Base-by-base conservation (phyloP, 2,888 invertebrate genomes). In the Adineta ricciae region DNA sequence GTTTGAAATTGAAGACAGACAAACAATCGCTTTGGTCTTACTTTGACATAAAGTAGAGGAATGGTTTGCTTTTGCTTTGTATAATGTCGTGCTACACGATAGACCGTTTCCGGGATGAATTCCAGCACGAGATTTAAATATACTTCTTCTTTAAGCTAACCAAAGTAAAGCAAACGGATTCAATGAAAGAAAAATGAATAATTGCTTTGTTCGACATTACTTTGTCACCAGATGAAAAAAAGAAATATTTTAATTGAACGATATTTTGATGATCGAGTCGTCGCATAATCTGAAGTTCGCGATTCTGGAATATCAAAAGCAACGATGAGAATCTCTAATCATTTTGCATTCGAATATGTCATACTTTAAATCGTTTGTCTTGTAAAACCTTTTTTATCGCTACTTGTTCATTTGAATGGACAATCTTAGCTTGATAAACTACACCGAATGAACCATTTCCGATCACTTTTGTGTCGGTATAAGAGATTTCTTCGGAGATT, bases 391-490 rank as follows among this genome's bases (percentile, higher is more conserved):
- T 98, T 92, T 99, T 99, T 92, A 99, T 99, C 90, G 99, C 99
- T 90, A 99, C 97, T 92, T 96, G 93, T 92, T 98, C 97, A 89
- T 94, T 94, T 89, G 95, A 95, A 92, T 97, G 97, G 14, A 86
- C 27, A 89, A 98, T 93, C 92, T 96, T 96, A 89, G 99, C 99
- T 92, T 98, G 97, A 92, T 98, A 99, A 88, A 99, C 99, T 91
- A 99, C 98, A 88, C 99, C 99, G 93, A 99, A 99, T 92, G 97
- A 97, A 91, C 99, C 99, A 93, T 99, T 99, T 88, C 99, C 99
- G 91, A 99, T 99, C 89, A 99, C 96, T 93, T 97, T 98, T 91
- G 97, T 96, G 92, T 99, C 98, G 89, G 96, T 96, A 92, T 99
- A 99, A 91, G 96, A 95, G 90, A 99, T 96, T 92, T 99, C 97